These are phyloP conservation scores for Scaptomyza caliginosa DNA, from an alignment of 2,888 invertebrate species.

Conservation along the genomic window DNA sequence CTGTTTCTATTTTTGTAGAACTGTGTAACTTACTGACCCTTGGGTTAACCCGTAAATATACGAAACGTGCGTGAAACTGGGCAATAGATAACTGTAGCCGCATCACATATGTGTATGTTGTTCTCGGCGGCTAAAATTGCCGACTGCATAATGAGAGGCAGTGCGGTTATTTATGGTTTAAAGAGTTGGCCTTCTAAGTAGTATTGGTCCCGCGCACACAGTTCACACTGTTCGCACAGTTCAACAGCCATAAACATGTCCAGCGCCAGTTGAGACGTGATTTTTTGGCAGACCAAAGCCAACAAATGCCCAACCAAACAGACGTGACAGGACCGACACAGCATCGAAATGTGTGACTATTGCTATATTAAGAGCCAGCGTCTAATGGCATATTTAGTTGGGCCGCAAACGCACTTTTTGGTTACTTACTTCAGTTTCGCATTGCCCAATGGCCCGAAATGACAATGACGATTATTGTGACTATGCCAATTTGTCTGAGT, in stretches of 20 bases:
- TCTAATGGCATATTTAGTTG: slow-evolving; percentile 42
- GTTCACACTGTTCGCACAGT: slow-evolving; percentile 37
- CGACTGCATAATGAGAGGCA: slow-evolving; percentile 50
- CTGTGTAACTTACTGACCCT: slow-evolving; percentile 30
- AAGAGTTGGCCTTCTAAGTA: slow-evolving; percentile 40
- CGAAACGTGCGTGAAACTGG: slow-evolving; percentile 42
- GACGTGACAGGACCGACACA: slow-evolving; percentile 54
- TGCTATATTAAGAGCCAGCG: slow-evolving; percentile 57
- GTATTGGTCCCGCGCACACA: slow-evolving; percentile 8
- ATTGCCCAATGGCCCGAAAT: slow-evolving; percentile 63
- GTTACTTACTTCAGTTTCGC: slow-evolving; percentile 19
- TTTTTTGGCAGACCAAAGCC: slow-evolving; percentile 43
- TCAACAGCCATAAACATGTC: slow-evolving; percentile 52
- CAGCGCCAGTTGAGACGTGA: slow-evolving; percentile 52
- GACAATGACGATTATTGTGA: slow-evolving; percentile 57
- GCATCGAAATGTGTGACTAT: slow-evolving; percentile 40
- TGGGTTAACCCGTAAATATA: slow-evolving; percentile 34
- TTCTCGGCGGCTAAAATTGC: slow-evolving; percentile 15
- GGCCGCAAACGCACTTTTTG: slow-evolving; percentile 37
- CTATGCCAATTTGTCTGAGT: slow-evolving; percentile 69
- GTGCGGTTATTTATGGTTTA: slow-evolving; percentile 55
- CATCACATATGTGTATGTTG: slow-evolving; percentile 23
- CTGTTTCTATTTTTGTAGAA: background rate
- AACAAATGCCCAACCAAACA: slow-evolving; percentile 27
- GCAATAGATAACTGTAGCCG: slow-evolving; percentile 56